Evolutionary conservation across 37 sponge, comb jelly and placozoan genomes (phyloP).

Genomic region (Chondrilla cf. caribensis): DNA sequence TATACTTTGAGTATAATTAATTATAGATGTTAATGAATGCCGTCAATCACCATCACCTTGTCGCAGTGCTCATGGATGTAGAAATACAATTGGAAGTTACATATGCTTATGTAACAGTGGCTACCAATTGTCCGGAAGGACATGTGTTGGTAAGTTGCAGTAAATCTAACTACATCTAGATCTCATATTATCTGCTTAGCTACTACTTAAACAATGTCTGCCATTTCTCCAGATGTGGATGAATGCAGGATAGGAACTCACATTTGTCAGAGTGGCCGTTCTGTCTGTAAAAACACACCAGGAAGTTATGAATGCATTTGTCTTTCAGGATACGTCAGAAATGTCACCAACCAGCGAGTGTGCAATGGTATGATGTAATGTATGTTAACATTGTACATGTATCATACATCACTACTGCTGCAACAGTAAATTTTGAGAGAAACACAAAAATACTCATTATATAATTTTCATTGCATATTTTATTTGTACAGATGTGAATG

Average conservation of each 20-base stretch:
- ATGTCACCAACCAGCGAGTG: neutral
- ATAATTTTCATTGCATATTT: too few species aligned
- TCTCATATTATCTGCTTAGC: neutral
- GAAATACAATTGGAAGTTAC: neutral
- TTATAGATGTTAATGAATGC: neutral
- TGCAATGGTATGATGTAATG: neutral
- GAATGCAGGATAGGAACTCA: slow-evolving; percentile 32
- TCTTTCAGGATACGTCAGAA: neutral
- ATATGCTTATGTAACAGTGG: slow-evolving; percentile 5
- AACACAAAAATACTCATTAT: too few species aligned
- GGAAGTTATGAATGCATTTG: slow-evolving; percentile 39
- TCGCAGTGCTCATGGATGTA: neutral
- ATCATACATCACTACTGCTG: too few species aligned
- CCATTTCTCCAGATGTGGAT: slow-evolving; percentile 33
- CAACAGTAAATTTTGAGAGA: too few species aligned
- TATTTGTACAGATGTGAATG: neutral
- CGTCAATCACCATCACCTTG: neutral
- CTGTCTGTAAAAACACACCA: slow-evolving; percentile 23
- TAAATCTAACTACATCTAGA: neutral
- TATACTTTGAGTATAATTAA: too few species aligned
- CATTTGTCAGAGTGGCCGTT: slow-evolving; percentile 24
- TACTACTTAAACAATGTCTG: neutral
- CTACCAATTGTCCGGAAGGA: neutral
- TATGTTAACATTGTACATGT: too few species aligned
- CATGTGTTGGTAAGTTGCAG: neutral